phyloP scores from a whole-genome alignment of 2,888 invertebrate genomes.

The Tenthredo amoena region DNA sequence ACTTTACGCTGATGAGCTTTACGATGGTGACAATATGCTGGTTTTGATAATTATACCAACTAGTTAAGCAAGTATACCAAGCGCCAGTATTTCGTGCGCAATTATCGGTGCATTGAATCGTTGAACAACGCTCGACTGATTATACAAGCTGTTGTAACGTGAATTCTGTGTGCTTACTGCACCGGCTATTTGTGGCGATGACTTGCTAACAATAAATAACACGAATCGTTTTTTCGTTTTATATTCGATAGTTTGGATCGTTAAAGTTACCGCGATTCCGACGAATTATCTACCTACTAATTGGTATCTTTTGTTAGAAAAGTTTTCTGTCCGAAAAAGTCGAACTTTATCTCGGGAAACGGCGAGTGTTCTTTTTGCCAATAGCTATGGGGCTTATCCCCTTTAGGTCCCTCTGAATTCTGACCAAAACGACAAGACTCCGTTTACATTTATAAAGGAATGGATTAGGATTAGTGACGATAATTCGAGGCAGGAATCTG shows the following conservation, averaged over 20 bases:
- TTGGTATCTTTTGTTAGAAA: conserved; percentile 9
- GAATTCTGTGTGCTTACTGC: conserved; percentile 13
- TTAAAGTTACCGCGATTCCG: background rate
- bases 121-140: conserved; percentile 35
- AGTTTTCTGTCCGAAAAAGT: conserved; percentile 12
- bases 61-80: conserved; percentile 17
- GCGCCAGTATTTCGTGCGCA: conserved; percentile 16
- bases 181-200: conserved; percentile 17
- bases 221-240: background rate
- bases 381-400: background rate
- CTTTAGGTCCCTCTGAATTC: background rate
- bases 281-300: conserved; percentile 19
- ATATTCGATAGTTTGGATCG: background rate
- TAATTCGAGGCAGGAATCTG: conserved; percentile 1
- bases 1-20: conserved; percentile 31
- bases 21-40: conserved; percentile 26
- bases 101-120: conserved; percentile 42
- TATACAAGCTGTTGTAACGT: conserved; percentile 39
- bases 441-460: conserved; percentile 8
- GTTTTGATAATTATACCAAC: conserved; percentile 38
- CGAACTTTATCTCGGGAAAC: background rate
- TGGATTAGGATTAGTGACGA: background rate
- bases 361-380: conserved; percentile 13
- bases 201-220: conserved; percentile 15
- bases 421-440: background rate